Conservation (phyloP, 2,888 invertebrate genomes). For the Ochropleura plecta region DNA sequence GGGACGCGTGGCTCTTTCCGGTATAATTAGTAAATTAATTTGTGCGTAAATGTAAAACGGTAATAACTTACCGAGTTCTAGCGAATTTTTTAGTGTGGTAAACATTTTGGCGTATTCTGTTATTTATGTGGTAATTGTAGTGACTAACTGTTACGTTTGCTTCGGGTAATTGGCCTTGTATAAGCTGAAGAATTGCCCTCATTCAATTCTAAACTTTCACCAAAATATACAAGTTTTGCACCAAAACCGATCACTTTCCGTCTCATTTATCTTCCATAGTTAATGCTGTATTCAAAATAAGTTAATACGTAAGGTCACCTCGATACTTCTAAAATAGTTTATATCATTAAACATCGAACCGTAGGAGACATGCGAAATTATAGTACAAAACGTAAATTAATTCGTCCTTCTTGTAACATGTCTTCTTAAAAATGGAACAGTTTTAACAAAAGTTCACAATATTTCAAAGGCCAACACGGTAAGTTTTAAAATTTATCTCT, state of each 20-base stretch:
- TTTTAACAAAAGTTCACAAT: conserved; percentile 15
- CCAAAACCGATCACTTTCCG: not conserved
- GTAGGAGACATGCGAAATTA: not conserved
- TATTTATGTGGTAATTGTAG: conserved; percentile 84
- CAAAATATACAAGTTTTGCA: not conserved
- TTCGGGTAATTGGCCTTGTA: conserved; percentile 70
- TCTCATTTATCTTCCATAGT: conserved; percentile 1
- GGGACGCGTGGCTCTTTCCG: conserved; percentile 75
- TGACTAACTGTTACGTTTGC: conserved; percentile 86
- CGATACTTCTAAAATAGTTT: not conserved
- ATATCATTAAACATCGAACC: not conserved
- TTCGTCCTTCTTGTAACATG: not conserved
- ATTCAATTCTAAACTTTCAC: not conserved
- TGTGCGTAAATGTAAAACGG: conserved; percentile 74
- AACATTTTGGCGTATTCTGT: conserved; percentile 83
- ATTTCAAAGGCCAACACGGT: not conserved
- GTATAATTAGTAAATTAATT: conserved; percentile 82
- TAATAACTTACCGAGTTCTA: conserved; percentile 78
- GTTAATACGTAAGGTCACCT: not conserved
- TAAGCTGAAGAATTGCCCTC: conserved; percentile 69
- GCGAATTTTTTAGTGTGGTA: conserved; percentile 89
- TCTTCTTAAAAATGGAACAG: not conserved
- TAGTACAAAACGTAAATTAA: not conserved
- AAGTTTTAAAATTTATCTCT: not conserved
- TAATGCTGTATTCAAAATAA: not conserved